Percentiles rank a stretch among this genome's conserved stretches.
phyloP scores from a whole-genome alignment of 2,113 vertebrate genomes.

The Pedionomus torquatus region DNA sequence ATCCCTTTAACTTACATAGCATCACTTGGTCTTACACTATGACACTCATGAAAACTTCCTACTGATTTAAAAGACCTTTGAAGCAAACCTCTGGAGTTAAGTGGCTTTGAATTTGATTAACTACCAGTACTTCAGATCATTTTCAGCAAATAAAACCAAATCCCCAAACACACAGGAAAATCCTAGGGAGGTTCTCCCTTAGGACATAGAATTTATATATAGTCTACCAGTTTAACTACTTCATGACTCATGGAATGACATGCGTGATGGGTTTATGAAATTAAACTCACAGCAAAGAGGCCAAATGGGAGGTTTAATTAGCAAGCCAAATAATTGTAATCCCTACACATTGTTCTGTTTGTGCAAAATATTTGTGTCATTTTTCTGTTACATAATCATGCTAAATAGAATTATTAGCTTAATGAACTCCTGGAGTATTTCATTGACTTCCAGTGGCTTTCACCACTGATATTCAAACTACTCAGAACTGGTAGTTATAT shows the following conservation, averaged over 20 bases:
- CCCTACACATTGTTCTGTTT: neutral
- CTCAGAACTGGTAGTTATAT: neutral
- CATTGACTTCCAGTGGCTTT: neutral
- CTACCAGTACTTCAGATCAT: neutral
- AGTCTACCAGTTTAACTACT: neutral
- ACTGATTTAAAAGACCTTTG: neutral
- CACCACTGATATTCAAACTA: neutral
- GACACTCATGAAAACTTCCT: neutral
- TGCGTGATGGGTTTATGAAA: neutral
- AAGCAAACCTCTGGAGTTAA: neutral
- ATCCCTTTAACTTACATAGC: neutral
- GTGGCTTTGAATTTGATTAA: neutral
- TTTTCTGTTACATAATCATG: neutral
- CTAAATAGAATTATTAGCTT: neutral
- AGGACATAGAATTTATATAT: neutral
- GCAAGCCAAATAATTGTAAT: neutral
- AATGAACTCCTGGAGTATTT: neutral
- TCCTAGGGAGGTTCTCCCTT: neutral
- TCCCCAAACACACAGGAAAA: neutral
- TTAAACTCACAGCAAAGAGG: neutral
- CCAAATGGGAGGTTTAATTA: constrained; percentile 26
- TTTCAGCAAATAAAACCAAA: neutral
- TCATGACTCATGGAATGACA: neutral
- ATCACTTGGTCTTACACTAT: neutral
- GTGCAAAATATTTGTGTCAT: neutral